phyloP scores from a whole-genome alignment of 2,888 invertebrate species.

The Bugulina stolonifera region DNA sequence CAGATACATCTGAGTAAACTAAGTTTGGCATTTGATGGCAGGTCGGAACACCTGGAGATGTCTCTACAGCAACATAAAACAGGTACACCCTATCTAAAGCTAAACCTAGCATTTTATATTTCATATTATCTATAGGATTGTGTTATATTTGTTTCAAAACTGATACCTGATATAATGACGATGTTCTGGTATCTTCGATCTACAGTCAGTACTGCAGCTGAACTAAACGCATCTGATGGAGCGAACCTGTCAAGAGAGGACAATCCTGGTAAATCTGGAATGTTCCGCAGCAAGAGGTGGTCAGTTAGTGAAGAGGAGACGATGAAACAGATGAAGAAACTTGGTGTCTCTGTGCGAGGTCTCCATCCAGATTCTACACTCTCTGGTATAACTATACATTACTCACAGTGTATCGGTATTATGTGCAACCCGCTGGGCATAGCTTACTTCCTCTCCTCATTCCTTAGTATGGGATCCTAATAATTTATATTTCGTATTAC shows the following conservation, averaged over 20 bases:
- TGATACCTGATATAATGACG: too few species aligned
- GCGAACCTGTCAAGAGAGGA: background rate
- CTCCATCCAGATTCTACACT: background rate
- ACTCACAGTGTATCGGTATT: too few species aligned
- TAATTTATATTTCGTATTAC: too few species aligned
- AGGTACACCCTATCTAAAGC: background rate
- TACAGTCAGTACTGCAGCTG: too few species aligned
- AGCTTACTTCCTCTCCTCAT: too few species aligned
- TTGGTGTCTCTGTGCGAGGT: background rate
- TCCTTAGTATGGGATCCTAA: too few species aligned
- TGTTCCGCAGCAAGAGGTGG: background rate
- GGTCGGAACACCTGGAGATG: background rate
- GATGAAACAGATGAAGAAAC: background rate
- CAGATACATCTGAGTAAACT: background rate
- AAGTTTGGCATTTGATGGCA: background rate
- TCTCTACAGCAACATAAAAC: background rate
- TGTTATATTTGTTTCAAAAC: too few species aligned
- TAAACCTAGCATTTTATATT: background rate
- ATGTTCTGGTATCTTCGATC: too few species aligned
- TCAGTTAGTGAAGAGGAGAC: constrained; percentile 5
- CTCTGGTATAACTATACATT: too few species aligned
- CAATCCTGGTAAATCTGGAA: constrained; percentile 6
- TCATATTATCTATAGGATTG: background rate
- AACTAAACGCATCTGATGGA: background rate
- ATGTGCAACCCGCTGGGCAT: too few species aligned